Evolutionary conservation across 2,888 invertebrate species (phyloP).

Genomic region (Ametastegia equiseti): DNA sequence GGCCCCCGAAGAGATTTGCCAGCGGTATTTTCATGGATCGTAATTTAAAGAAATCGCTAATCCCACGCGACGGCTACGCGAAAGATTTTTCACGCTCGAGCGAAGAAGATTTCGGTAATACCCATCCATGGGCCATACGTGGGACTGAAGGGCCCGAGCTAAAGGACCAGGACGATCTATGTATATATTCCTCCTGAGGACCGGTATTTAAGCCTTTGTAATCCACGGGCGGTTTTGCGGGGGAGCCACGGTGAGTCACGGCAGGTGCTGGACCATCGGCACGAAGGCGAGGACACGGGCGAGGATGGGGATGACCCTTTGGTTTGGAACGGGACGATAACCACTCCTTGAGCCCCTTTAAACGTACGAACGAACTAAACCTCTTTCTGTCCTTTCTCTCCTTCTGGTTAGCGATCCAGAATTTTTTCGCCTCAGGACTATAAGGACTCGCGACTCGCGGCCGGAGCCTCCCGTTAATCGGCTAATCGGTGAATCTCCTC

Average conservation of each 20-base stretch:
- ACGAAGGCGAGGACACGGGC: conserved; percentile 56
- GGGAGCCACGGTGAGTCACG: conserved; percentile 72
- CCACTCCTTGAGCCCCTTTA: conserved; percentile 50
- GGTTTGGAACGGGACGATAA: conserved; percentile 46
- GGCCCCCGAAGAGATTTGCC: conserved; percentile 55
- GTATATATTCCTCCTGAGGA: conserved; percentile 66
- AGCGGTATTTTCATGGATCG: conserved; percentile 61
- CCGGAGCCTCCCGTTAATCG: conserved; percentile 25
- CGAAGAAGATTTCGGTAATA: conserved; percentile 54
- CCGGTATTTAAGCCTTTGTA: conserved; percentile 73
- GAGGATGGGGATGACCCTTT: conserved; percentile 53
- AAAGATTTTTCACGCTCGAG: conserved; percentile 54
- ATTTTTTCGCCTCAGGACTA: conserved; percentile 4
- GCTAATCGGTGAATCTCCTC: conserved; percentile 22
- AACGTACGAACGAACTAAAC: conserved; percentile 53
- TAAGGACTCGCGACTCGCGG: background rate
- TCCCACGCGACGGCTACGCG: conserved; percentile 58
- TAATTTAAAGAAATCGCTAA: conserved; percentile 65
- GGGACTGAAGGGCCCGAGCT: background rate
- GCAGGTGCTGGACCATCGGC: conserved; percentile 67
- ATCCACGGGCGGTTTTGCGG: conserved; percentile 71
- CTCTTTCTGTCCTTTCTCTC: conserved; percentile 52
- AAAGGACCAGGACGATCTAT: background rate
- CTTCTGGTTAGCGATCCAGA: conserved; percentile 36
- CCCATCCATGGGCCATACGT: conserved; percentile 38